phyloP scores from a whole-genome alignment of 1,140 invertebrate species.

The Drosophila tropicalis region DNA sequence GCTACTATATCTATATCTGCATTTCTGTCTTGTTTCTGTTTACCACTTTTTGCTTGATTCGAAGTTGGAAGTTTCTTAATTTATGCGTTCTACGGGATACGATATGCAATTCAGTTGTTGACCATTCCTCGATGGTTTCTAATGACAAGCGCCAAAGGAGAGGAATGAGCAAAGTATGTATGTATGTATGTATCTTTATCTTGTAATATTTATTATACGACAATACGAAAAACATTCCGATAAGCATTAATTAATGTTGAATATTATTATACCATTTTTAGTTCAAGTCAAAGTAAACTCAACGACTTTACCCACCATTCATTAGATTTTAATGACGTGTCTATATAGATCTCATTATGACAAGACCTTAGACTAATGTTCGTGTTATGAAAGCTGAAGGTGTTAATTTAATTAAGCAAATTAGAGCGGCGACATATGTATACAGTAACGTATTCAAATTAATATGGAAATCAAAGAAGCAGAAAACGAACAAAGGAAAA shows the following conservation, averaged over 20 bases:
- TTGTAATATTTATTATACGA: slow-evolving; percentile 15
- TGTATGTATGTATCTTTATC: slow-evolving; percentile 7
- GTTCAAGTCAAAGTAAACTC: background rate
- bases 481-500: background rate
- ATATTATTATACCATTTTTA: background rate
- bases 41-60: slow-evolving; percentile 1
- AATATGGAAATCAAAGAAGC: slow-evolving; percentile 8
- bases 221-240: slow-evolving; percentile 1
- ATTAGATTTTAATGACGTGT: slow-evolving; percentile 3
- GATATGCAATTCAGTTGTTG: slow-evolving; percentile 11
- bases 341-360: background rate
- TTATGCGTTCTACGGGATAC: slow-evolving; percentile 6
- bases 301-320: background rate
- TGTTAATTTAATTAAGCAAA: slow-evolving; percentile 11
- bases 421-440: slow-evolving; percentile 1
- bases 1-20: slow-evolving; percentile 6
- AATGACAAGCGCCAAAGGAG: background rate
- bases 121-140: slow-evolving; percentile 6
- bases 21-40: slow-evolving; percentile 6
- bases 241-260: slow-evolving; percentile 13
- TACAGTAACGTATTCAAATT: background rate
- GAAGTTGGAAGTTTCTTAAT: slow-evolving; percentile 2
- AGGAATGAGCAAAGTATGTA: background rate
- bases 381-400: background rate
- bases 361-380: background rate